These are phyloP conservation scores for Podarcis siculus DNA, from an alignment of 2,797 vertebrate species.

Conservation along the genomic window DNA sequence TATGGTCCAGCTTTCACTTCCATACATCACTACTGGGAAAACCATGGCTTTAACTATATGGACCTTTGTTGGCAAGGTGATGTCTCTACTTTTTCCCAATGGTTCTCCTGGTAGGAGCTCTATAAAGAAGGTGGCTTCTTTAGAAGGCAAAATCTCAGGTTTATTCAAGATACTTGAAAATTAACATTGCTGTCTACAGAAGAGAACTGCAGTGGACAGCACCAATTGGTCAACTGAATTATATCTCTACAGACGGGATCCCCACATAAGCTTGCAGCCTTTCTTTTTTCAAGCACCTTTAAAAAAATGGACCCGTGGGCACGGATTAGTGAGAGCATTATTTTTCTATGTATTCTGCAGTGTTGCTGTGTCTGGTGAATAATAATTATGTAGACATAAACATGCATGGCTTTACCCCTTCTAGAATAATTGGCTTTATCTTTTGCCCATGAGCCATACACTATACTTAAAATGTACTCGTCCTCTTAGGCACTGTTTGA, in stretches of 20 bases:
- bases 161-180: not conserved
- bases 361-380: conserved; percentile 36
- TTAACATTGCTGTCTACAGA: not conserved
- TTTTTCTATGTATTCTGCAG: conserved; percentile 4
- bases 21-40: no score
- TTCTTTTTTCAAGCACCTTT: not conserved
- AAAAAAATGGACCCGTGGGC: not conserved
- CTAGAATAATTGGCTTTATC: conserved; percentile 68
- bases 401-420: not conserved
- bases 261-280: not conserved
- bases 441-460: conserved; percentile 68
- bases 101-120: not conserved
- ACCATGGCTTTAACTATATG: no score
- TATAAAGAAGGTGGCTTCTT: not conserved
- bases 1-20: no score
- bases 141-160: not conserved
- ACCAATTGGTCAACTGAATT: not conserved
- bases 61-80: no score
- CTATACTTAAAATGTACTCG: conserved; percentile 66
- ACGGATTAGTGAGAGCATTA: not conserved
- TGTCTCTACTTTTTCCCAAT: no score
- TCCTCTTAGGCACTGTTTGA: conserved; percentile 73
- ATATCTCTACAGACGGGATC: no score
- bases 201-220: not conserved
- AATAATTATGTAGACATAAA: conserved; percentile 64